These are phyloP conservation scores for Copsychus sechellarum DNA, from an alignment of 2,113 vertebrate species.

Conservation along the genomic window DNA sequence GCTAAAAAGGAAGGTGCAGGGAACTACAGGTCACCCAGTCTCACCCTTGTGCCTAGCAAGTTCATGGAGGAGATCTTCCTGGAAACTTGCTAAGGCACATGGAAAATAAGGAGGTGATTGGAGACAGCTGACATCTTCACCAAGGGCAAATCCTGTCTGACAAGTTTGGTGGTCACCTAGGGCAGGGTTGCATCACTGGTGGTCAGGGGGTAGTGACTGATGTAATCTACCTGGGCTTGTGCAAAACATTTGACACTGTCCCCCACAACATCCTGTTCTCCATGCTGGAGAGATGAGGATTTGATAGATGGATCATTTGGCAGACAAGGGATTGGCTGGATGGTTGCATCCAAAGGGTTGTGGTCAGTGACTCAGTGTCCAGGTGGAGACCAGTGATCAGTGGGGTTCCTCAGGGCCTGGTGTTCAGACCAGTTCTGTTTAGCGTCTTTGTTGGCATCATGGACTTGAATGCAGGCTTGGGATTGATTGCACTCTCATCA, in stretches of 20 bases:
- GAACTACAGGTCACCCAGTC: background rate
- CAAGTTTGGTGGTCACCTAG: background rate
- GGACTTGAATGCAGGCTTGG: background rate
- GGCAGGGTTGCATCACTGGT: background rate
- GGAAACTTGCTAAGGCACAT: background rate
- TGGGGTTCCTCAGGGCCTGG: background rate
- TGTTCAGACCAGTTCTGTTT: background rate
- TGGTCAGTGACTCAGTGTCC: background rate
- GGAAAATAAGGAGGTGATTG: background rate
- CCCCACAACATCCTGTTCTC: background rate
- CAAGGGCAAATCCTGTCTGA: background rate
- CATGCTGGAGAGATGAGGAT: background rate
- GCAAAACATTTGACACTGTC: background rate
- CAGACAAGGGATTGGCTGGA: background rate
- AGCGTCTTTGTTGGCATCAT: background rate
- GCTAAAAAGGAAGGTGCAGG: background rate
- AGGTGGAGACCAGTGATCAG: background rate
- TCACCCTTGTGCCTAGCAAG: background rate
- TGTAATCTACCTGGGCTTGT: background rate
- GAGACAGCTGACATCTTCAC: background rate
- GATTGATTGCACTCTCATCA: background rate
- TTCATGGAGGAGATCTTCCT: background rate
- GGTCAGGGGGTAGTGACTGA: background rate
- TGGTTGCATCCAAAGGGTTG: background rate
- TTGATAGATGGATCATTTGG: background rate